Base-by-base conservation (phyloP, 1,140 invertebrate species). In the Brevipalpus yothersi region DNA sequence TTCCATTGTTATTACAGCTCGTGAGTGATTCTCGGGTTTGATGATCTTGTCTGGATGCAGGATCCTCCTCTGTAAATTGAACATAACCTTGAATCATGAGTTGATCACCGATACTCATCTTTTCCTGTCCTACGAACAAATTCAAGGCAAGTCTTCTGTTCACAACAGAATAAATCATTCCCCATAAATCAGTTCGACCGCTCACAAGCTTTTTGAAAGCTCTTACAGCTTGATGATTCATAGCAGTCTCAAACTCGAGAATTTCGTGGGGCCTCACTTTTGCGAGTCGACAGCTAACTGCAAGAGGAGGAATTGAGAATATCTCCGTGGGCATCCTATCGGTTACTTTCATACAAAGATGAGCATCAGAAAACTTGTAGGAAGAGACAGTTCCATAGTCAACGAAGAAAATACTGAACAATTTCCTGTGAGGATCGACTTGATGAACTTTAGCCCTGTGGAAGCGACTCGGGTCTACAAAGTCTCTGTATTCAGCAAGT, bases 101-200 rank as follows among this genome's bases (percentile, higher is more conserved):
- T 31, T 31, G 31, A 59, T 62, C 66, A 58, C 67, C 19, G 60
- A 67, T 62, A 7, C 49, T 21, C 7, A 64, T 61, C 51, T 65
- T 62, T 10, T 58, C 61, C 1, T 70, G 68, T 17, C 68, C 65
- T 31, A 74, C 71, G 13, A 80, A 49, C 0, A 82, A 56, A 60
- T 81, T 78, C 0, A 91, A 67, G 12, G 78, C 69, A 0, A 85
- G 76, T 2, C 84, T 71, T 41, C 78, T 77, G 56, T 84, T 73
- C 0, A 84, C 79, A 19, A 89, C 78, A 0, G 86, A 90, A 69
- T 82, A 90, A 23, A 91, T 72, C 77, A 85, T 67, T 63, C 60
- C 65, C 10, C 47, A 19, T 49, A 59, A 40, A 66, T 66, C 64
- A 0, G 65, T 10, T 1, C 43, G 13, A 47, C 54, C 54, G 4